phyloP scores from a whole-genome alignment of 2,113 vertebrate genomes.

The Lepisosteus osseus region DNA sequence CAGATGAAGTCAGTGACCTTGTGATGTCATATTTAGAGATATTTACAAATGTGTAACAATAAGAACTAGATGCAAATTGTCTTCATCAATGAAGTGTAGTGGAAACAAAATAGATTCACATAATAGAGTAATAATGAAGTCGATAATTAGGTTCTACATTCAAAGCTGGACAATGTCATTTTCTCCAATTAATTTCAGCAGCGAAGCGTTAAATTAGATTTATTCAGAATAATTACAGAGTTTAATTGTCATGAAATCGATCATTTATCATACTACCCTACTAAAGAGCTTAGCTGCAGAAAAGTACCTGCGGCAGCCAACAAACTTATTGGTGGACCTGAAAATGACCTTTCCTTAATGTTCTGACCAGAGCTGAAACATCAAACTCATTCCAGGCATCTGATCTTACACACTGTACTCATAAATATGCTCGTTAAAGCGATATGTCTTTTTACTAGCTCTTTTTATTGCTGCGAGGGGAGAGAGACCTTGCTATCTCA shows the following conservation, averaged over 20 bases:
- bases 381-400: background rate
- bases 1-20: constrained; percentile 60
- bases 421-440: background rate
- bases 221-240: constrained; percentile 68
- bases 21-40: constrained; percentile 45
- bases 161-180: constrained; percentile 74
- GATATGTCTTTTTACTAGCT: background rate
- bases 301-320: constrained; percentile 25
- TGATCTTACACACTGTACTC: background rate
- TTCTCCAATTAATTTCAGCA: constrained; percentile 66
- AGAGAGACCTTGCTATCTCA: no score
- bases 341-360: background rate
- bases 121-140: constrained; percentile 65
- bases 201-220: constrained; percentile 71
- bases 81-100: constrained; percentile 66
- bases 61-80: constrained; percentile 56
- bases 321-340: constrained; percentile 28
- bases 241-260: constrained; percentile 68
- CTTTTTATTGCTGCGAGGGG: no score
- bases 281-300: constrained; percentile 42
- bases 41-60: constrained; percentile 41
- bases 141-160: constrained; percentile 74
- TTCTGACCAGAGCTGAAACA: background rate
- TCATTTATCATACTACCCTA: constrained; percentile 47
- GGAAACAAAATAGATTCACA: constrained; percentile 69